Base-by-base conservation (phyloP, 64 coral and sea anemone species). In the Montipora sp. region DNA sequence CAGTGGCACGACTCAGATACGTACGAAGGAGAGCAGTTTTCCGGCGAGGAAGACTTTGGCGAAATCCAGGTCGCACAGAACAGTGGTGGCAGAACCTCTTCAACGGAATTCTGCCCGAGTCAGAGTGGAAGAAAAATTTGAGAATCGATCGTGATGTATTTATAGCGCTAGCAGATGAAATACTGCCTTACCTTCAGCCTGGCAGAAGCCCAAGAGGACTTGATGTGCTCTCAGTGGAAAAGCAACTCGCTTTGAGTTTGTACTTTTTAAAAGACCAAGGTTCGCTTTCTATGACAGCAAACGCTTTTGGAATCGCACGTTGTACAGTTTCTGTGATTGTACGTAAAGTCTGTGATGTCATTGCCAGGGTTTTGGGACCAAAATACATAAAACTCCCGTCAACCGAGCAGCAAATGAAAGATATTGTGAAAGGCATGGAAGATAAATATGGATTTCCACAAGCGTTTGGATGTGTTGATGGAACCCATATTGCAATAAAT, bases 101-200 rank as follows among this genome's bases (percentile, higher is more conserved):
- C 66, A 90, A 90, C 48, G 77, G 57, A 80, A 66, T 68, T 80
- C 79, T 82, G 51, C 77, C 89, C 57, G 78, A 82, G 76, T 71
- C 47, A 44, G 73, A 93, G 77, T 93, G 91, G 91, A 83, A 83
- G 77, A 83, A 91, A 75, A 91, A 91, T 83, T 79, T 91, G 67
- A 60, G 89, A 83, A 81, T 91, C 70, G 67, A 91, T 90, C 77
- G 77, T 77, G 57, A 90, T 80, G 27, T 36, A 48, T 91, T 91
- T 66, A 75, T 83, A 79, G 13, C 16, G 13, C 68, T 87, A 15
- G 91, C 51, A 46, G 80, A 92, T 58, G 90, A 92, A 73, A 55
- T 92, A 43, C 79, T 70, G 43, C 77, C 59, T 47, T 82, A 36
- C 36, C 36, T 36, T 36, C 36, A 36, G 36, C 36, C 36, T 36